Evolutionary conservation across 2,797 vertebrate genomes (phyloP), one percentile per base, ranked within the genome.

Genomic region (Allochrocebus solatus): DNA sequence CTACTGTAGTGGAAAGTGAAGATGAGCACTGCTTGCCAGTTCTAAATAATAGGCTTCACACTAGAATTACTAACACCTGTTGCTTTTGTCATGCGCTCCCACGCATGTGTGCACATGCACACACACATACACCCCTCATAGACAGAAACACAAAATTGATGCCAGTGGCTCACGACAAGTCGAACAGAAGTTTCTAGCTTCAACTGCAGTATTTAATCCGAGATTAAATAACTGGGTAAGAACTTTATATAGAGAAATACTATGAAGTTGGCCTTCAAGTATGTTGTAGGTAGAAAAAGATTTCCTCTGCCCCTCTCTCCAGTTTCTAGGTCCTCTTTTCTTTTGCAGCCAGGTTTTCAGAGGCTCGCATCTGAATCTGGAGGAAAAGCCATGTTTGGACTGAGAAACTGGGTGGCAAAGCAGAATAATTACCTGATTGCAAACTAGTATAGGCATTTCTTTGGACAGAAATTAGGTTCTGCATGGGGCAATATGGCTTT

Each of bases 31-130:
- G 78, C 96, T 92, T 98, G 96, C 97, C 97, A 98, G 96, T 97
- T 98, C 95, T 96, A 98, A 98, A 98, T 97, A 98, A 98, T 98
- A 97, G 98, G 96, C 93, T 98, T 98, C 97, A 90, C 91, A 94
- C 79, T 96, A 13, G 88, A 98, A 98, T 96, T 98, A 97, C 98
- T 98, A 97, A 98, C 97, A 98, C 98, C 89, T 98, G 98, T 98
- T 98, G 98, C 97, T 98, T 98, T 98, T 57, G 67, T 36, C 36
- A 36, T 72, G 67, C 1, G 4, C 67, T 72, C 4, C 5, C 21
- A 39, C n/a, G 22, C 19, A 36, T 17, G 36, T 72, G 30, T 33
- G 36, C 26, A 36, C 26, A 30, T 50, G 75, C 2, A 36, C 16
- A 61, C 33, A 89, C 22, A 26, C 67, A 36, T 21, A 61, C 36